These are phyloP conservation scores for Ariolimax columbianus DNA, from an alignment of 2,888 invertebrate genomes.

Conservation along the genomic window DNA sequence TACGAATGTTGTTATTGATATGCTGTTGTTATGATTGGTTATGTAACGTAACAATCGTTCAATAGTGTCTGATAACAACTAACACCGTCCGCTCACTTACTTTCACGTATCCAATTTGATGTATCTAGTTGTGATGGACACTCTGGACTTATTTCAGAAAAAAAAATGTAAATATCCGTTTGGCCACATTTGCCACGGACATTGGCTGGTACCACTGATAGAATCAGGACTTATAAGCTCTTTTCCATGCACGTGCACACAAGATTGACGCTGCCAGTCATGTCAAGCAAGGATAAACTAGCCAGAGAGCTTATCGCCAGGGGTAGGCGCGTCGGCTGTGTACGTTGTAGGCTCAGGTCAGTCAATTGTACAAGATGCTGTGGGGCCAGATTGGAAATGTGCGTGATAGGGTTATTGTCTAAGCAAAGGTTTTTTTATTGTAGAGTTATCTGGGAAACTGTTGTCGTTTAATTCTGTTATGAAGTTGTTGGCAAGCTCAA, in stretches of 20 bases:
- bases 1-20: no score
- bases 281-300: neutral
- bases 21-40: no score
- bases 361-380: neutral
- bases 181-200: neutral
- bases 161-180: neutral
- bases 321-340: neutral
- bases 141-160: neutral
- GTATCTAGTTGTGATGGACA: neutral
- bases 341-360: constrained; percentile 13
- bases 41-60: no score
- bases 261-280: neutral
- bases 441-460: neutral
- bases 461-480: constrained; percentile 8
- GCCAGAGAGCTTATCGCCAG: neutral
- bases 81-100: no score
- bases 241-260: constrained; percentile 15
- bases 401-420: constrained; percentile 8
- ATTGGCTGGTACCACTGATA: neutral
- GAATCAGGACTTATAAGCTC: neutral
- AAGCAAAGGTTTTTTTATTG: neutral
- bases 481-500: neutral
- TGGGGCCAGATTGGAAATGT: neutral
- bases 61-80: no score
- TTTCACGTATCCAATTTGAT: no score